phyloP scores from a whole-genome alignment of 37 sponge, comb jelly and placozoan genomes.

The Petrosia ficiformis region DNA sequence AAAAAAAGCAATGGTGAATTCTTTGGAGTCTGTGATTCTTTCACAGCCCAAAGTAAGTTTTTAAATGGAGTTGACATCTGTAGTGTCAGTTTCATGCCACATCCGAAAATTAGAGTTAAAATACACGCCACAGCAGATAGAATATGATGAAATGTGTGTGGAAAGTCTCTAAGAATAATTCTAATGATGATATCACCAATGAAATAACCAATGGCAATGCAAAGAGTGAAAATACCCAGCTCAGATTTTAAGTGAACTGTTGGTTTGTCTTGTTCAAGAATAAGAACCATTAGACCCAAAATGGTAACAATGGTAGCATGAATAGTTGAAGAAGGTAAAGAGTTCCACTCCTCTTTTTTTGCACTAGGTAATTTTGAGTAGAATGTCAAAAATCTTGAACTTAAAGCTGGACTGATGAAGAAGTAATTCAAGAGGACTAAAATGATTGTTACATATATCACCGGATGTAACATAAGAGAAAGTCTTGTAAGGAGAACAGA shows the following conservation, averaged over 20 bases:
- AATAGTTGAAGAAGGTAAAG: conserved; percentile 48
- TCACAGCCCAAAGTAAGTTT: conserved; percentile 30
- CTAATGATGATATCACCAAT: conserved; percentile 41
- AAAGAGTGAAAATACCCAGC: conserved; percentile 27
- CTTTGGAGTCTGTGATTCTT: conserved; percentile 5
- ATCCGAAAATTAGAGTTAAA: conserved; percentile 44
- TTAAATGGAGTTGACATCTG: conserved; percentile 68
- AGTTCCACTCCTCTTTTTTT: conserved; percentile 15
- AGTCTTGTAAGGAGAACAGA: too few relatives aligned
- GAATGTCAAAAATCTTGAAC: neutral
- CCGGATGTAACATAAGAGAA: too few relatives aligned
- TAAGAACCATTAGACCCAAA: conserved; percentile 8
- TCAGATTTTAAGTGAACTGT: conserved; percentile 31
- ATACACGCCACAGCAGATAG: too few relatives aligned
- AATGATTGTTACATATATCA: too few relatives aligned
- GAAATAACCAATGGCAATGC: conserved; percentile 63
- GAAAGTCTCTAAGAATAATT: conserved; percentile 28
- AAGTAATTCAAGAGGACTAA: neutral
- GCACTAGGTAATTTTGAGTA: neutral
- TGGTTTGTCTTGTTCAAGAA: conserved; percentile 1
- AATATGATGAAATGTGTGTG: conserved; percentile 34
- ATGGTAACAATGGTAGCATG: conserved; percentile 40
- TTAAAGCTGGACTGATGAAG: neutral
- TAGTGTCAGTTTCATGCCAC: conserved; percentile 24
- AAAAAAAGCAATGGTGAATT: neutral